These are phyloP conservation scores for Leuctra nigra DNA, from an alignment of 2,888 invertebrate species.

Conservation along the genomic window DNA sequence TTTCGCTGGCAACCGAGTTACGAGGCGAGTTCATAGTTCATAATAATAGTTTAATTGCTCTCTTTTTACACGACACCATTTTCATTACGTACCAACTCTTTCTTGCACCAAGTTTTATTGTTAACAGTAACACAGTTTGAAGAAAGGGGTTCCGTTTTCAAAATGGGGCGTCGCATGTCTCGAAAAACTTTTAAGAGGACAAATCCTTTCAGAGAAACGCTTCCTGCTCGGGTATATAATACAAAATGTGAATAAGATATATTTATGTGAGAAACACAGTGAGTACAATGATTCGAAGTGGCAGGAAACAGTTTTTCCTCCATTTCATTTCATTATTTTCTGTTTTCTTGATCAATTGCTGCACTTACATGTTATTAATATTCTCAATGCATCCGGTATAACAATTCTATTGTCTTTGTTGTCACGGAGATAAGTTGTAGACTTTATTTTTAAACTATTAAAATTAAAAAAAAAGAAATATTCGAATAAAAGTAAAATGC, in stretches of 20 bases:
- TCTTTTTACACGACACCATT: neutral
- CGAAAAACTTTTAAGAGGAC: conserved; percentile 1
- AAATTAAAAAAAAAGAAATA: too few species aligned
- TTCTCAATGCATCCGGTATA: neutral
- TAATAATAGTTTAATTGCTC: neutral
- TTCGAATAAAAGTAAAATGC: too few species aligned
- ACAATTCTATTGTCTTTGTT: neutral
- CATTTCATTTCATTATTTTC: neutral
- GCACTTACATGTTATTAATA: neutral
- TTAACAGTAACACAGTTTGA: neutral
- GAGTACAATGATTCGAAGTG: neutral
- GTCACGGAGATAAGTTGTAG: too few species aligned
- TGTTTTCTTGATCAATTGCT: conserved; percentile 1
- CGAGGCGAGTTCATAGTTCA: neutral
- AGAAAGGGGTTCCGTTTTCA: neutral
- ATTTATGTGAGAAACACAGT: neutral
- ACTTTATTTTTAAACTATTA: too few species aligned
- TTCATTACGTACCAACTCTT: neutral
- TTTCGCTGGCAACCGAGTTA: too few species aligned
- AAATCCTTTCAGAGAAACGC: neutral
- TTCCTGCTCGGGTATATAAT: neutral
- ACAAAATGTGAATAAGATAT: conserved; percentile 4
- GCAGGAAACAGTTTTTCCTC: neutral
- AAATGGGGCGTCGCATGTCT: neutral
- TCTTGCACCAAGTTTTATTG: neutral